phyloP scores from a whole-genome alignment of 1,140 invertebrate species.

The Mya arenaria region DNA sequence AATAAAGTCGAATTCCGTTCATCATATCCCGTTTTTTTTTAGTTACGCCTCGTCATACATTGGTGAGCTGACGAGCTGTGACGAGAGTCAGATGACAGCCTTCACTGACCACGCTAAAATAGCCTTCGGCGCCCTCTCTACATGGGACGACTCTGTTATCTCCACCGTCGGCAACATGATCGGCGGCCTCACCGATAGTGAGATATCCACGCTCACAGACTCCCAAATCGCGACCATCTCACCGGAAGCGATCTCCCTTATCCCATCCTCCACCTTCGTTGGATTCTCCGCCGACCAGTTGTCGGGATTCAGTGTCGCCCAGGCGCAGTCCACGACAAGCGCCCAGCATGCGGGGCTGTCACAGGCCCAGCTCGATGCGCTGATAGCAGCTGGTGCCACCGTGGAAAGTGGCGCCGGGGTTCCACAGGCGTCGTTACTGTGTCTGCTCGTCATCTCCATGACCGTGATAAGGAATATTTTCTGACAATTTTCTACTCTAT shows the following conservation, averaged over 20 bases:
- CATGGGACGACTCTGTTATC: conserved; percentile 23
- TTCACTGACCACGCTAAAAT: conserved; percentile 7
- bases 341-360: conserved; percentile 16
- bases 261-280: conserved; percentile 24
- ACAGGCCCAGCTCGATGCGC: conserved; percentile 8
- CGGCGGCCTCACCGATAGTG: conserved; percentile 19
- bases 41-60: too few relatives aligned
- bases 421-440: too few relatives aligned
- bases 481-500: too few relatives aligned
- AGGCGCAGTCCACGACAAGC: conserved; percentile 27
- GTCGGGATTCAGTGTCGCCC: conserved; percentile 28
- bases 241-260: conserved; percentile 2
- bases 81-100: conserved; percentile 22
- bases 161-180: conserved; percentile 28
- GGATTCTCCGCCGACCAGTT: conserved; percentile 24
- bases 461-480: too few relatives aligned
- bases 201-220: neutral
- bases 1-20: too few relatives aligned
- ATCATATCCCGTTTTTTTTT: too few relatives aligned
- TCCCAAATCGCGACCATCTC: conserved; percentile 2
- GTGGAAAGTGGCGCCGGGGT: too few relatives aligned
- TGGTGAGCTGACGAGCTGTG: conserved; percentile 18
- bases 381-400: too few relatives aligned
- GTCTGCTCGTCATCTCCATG: too few relatives aligned
- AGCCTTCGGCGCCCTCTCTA: conserved; percentile 3